Evolutionary conservation across 2,797 vertebrate genomes (phyloP).

Genomic region (Coracias cyanogaster): DNA sequence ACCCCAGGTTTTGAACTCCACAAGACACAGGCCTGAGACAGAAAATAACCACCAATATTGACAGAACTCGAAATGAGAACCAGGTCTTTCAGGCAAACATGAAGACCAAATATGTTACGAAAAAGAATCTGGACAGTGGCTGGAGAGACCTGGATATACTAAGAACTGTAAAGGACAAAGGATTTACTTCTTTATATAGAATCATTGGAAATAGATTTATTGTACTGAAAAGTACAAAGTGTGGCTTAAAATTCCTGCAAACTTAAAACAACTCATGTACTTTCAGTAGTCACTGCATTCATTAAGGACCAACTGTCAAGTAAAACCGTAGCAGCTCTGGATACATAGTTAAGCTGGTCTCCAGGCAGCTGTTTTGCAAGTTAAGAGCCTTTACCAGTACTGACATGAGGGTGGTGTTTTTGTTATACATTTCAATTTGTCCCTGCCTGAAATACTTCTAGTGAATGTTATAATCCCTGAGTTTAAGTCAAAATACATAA

Average conservation of each 20-base stretch:
- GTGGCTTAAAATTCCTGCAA: background rate
- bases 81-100: background rate
- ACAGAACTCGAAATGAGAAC: background rate
- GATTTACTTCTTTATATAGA: background rate
- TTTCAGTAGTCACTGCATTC: background rate
- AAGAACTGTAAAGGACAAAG: background rate
- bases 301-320: background rate
- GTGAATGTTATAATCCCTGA: background rate
- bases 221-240: background rate
- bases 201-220: background rate
- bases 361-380: background rate
- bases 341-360: background rate
- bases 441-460: slow-evolving; percentile 11
- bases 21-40: background rate
- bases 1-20: background rate
- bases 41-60: background rate
- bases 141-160: background rate
- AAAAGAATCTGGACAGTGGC: background rate
- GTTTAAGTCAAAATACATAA: slow-evolving; percentile 5
- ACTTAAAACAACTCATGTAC: background rate
- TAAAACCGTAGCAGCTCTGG: background rate
- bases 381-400: background rate
- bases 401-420: background rate
- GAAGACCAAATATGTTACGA: background rate
- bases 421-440: background rate